Conservation (phyloP, 2,888 invertebrate species). For the Xanthorhoe spadicearia region DNA sequence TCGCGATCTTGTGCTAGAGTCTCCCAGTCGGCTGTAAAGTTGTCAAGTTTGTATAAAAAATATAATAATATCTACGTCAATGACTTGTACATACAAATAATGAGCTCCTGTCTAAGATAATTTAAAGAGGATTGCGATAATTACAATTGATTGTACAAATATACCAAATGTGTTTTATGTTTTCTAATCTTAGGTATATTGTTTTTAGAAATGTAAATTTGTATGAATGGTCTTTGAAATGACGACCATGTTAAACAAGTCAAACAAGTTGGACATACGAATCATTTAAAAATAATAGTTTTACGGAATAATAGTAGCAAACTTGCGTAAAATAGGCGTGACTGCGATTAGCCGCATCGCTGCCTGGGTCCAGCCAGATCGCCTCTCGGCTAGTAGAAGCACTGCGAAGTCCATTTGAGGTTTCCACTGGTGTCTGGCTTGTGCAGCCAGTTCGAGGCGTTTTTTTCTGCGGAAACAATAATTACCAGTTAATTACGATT, state of each 20-base stretch:
- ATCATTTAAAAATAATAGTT: not conserved
- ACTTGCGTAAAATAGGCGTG: constrained; percentile 1
- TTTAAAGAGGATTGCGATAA: not conserved
- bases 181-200: not conserved
- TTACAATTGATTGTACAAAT: not conserved
- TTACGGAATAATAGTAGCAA: not conserved
- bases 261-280: not conserved
- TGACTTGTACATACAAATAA: not conserved
- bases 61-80: not conserved
- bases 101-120: not conserved
- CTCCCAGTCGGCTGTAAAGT: too few species aligned
- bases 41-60: too few species aligned
- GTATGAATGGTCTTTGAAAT: too few species aligned
- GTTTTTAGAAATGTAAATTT: too few species aligned
- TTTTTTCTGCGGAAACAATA: constrained; percentile 32
- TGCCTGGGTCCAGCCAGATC: not conserved
- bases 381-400: constrained; percentile 9
- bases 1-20: too few species aligned
- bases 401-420: not conserved
- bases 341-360: constrained; percentile 5
- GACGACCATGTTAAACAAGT: not conserved
- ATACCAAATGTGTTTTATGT: not conserved
- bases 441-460: not conserved
- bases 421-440: constrained; percentile 5
- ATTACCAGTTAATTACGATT: constrained; percentile 25